Evolutionary conservation across 2,888 invertebrate genomes (phyloP).

Genomic region (Prosapia bicincta): DNA sequence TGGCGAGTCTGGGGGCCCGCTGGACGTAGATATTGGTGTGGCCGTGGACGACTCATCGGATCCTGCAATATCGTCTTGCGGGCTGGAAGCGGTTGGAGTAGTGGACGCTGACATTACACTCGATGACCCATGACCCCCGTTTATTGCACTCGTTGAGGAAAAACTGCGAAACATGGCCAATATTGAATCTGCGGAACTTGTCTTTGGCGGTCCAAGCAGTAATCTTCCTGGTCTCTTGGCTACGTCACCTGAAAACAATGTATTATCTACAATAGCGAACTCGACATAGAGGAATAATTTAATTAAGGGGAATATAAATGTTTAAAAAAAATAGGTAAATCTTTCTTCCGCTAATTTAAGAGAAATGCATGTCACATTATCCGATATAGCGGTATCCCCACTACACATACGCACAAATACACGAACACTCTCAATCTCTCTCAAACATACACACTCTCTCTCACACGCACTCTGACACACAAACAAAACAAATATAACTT

Average conservation of each 20-base stretch:
- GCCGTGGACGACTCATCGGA: conserved; percentile 62
- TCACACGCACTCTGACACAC: no score
- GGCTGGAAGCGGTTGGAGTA: conserved; percentile 63
- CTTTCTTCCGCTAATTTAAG: no score
- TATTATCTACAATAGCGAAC: no score
- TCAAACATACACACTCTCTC: no score
- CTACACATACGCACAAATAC: no score
- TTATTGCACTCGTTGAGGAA: conserved; percentile 57
- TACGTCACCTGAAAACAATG: conserved; percentile 11
- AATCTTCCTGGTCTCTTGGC: conserved; percentile 26
- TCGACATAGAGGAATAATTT: no score
- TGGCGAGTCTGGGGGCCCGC: conserved; percentile 61
- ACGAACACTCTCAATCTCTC: no score
- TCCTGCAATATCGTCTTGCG: conserved; percentile 64
- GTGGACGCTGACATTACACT: conserved; percentile 64
- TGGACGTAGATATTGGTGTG: conserved; percentile 56
- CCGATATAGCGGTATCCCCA: no score
- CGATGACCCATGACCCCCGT: conserved; percentile 58
- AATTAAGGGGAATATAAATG: no score
- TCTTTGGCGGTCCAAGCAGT: conserved; percentile 27
- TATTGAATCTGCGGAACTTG: conserved; percentile 63
- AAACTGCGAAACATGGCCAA: conserved; percentile 75
- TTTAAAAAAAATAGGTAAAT: no score
- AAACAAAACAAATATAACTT: no score
- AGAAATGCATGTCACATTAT: no score